Evolutionary conservation across 1,140 invertebrate species (phyloP).

Genomic region (Gonatopus flavifemur): DNA sequence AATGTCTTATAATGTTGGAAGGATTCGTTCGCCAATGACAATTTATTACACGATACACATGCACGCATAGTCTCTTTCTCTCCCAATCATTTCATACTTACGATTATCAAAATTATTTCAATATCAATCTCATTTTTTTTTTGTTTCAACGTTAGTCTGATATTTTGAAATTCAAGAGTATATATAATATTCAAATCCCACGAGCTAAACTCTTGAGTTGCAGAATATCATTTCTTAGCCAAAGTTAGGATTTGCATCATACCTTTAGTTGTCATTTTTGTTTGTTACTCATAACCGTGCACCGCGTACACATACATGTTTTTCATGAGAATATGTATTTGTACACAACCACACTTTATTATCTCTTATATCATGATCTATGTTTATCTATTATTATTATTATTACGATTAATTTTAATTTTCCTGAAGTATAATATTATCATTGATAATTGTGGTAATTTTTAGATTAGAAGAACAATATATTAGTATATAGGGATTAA

Average conservation of each 20-base stretch:
- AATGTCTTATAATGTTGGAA: too few relatives aligned
- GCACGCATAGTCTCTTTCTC: not conserved
- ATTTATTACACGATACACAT: conserved; percentile 5
- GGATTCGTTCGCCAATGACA: conserved; percentile 18
- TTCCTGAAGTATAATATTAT: conserved; percentile 40
- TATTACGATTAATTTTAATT: conserved; percentile 42
- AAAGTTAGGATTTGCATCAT: conserved; percentile 50
- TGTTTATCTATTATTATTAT: conserved; percentile 32
- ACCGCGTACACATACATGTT: conserved; percentile 3
- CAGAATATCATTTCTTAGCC: conserved; percentile 49
- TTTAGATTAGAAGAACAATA: conserved; percentile 53
- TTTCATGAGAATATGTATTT: not conserved
- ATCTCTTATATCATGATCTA: conserved; percentile 21
- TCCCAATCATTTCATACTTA: conserved; percentile 10
- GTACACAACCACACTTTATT: conserved; percentile 7
- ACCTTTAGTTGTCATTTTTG: conserved; percentile 26
- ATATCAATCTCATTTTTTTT: conserved; percentile 15
- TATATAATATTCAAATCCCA: conserved; percentile 9
- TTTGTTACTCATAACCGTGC: too few relatives aligned
- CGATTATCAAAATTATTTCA: too few relatives aligned
- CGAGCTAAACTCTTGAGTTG: conserved; percentile 19
- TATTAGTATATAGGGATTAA: conserved; percentile 52
- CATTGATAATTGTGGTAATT: conserved; percentile 51
- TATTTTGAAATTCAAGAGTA: conserved; percentile 33
- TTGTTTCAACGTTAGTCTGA: conserved; percentile 29